Percentiles rank a stretch among this genome's conserved stretches.
phyloP scores from a whole-genome alignment of 2,113 vertebrate genomes.

The Jaculus jaculus region DNA sequence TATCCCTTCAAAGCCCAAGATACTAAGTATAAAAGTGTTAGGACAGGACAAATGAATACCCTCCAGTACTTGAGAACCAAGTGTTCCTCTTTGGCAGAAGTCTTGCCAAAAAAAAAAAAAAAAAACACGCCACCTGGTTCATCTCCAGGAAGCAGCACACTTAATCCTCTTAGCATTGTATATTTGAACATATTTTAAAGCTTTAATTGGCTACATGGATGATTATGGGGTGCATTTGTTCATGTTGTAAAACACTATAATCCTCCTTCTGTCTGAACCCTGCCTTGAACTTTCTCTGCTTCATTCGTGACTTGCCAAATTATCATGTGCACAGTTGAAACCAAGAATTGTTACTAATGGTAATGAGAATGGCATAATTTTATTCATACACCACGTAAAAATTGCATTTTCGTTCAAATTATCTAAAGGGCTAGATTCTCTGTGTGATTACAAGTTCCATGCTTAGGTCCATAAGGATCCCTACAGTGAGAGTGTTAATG shows the following conservation, averaged over 20 bases:
- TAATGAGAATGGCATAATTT: slow-evolving; percentile 9
- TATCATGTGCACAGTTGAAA: slow-evolving; percentile 8
- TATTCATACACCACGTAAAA: slow-evolving; percentile 47
- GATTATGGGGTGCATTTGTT: slow-evolving; percentile 26
- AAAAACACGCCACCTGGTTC: not conserved
- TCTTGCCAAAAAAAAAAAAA: slow-evolving; percentile 24
- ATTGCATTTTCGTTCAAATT: slow-evolving; percentile 31
- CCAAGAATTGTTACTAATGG: slow-evolving; percentile 16
- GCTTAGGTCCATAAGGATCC: slow-evolving; percentile 49
- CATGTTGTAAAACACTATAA: slow-evolving; percentile 47
- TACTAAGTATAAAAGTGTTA: slow-evolving; percentile 28
- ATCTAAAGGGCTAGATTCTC: slow-evolving; percentile 33
- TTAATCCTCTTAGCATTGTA: slow-evolving; percentile 17
- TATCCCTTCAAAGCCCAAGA: slow-evolving; percentile 40
- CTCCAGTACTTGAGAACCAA: slow-evolving; percentile 41
- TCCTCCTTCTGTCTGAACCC: not conserved
- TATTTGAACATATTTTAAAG: slow-evolving; percentile 23
- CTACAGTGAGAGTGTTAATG: not conserved
- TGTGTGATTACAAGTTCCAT: slow-evolving; percentile 5
- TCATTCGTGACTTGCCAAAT: slow-evolving; percentile 51
- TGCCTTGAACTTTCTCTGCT: slow-evolving; percentile 43
- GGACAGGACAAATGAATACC: not conserved
- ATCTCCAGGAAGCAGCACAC: not conserved
- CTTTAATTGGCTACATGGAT: slow-evolving; percentile 9
- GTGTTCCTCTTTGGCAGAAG: slow-evolving; percentile 38